These are phyloP conservation scores for Charina bottae DNA, from an alignment of 2,113 vertebrate species.

Conservation along the genomic window DNA sequence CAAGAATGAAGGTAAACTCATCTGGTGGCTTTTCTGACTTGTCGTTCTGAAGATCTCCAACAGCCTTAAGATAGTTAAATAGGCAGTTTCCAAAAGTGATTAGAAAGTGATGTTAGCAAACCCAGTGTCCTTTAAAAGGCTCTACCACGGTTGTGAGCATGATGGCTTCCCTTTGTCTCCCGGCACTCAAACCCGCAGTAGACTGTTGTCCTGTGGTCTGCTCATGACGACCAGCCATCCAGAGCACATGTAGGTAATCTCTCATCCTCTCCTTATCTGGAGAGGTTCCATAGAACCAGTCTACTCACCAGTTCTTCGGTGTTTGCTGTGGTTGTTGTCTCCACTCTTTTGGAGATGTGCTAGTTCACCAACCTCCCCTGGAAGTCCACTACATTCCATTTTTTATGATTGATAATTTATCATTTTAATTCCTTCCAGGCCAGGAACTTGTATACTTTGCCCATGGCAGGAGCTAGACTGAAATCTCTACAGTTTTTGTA, in stretches of 20 bases:
- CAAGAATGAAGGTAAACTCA: too few species aligned
- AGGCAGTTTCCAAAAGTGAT: too few species aligned
- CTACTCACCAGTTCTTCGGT: background rate
- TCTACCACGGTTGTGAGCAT: too few species aligned
- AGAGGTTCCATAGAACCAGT: background rate
- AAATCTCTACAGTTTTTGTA: background rate
- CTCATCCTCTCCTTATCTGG: background rate
- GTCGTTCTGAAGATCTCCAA: too few species aligned
- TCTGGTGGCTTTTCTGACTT: too few species aligned
- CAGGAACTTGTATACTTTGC: background rate
- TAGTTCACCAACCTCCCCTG: background rate
- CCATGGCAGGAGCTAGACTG: background rate
- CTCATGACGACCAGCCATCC: background rate
- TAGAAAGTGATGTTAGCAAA: too few species aligned
- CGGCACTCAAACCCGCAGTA: background rate
- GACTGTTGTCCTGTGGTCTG: background rate
- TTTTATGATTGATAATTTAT: background rate
- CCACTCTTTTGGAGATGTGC: background rate
- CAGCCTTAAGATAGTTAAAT: too few species aligned
- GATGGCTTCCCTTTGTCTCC: background rate
- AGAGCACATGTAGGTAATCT: background rate
- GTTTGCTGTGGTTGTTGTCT: background rate
- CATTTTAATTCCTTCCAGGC: background rate
- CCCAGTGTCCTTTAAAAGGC: too few species aligned
- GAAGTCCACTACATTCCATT: background rate